Conservation (phyloP, 2,888 invertebrate species). For the Clivina fossor region DNA sequence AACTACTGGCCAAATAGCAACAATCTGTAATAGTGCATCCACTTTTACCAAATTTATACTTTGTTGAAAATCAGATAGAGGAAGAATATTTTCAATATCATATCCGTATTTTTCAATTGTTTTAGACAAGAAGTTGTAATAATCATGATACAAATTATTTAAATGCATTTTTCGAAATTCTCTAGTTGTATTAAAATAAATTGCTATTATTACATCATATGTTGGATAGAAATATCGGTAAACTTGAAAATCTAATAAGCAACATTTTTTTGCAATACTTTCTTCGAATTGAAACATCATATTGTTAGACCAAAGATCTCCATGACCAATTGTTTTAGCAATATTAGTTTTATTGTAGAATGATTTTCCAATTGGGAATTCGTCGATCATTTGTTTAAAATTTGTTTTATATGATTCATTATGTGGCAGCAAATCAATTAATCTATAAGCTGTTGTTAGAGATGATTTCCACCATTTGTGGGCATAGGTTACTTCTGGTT, state of each 20-base stretch:
- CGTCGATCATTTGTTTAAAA: conserved; percentile 27
- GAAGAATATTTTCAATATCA: conserved; percentile 35
- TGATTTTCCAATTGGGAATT: conserved; percentile 11
- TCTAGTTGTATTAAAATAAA: conserved; percentile 45
- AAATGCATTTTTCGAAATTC: conserved; percentile 41
- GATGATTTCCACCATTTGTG: conserved; percentile 38
- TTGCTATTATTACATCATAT: conserved; percentile 44
- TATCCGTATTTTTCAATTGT: conserved; percentile 35
- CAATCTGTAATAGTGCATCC: neutral
- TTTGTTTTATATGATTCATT: conserved; percentile 38
- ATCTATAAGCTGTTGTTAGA: conserved; percentile 40
- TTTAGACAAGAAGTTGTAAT: conserved; percentile 41
- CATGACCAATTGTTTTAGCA: conserved; percentile 43
- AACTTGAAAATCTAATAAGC: conserved; percentile 47
- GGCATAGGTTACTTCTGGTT: neutral
- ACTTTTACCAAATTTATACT: conserved; percentile 5
- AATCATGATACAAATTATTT: conserved; percentile 42
- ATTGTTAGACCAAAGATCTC: conserved; percentile 48
- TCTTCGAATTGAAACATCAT: conserved; percentile 44
- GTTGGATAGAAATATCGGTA: conserved; percentile 44
- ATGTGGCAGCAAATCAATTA: conserved; percentile 42
- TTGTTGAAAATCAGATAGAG: conserved; percentile 9
- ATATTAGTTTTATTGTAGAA: conserved; percentile 23
- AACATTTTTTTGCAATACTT: conserved; percentile 37
- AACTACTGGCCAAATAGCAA: neutral